Percentiles rank a stretch among this genome's conserved stretches.
Conservation (phyloP, 2,113 vertebrate species). For the Dasyurus viverrinus region DNA sequence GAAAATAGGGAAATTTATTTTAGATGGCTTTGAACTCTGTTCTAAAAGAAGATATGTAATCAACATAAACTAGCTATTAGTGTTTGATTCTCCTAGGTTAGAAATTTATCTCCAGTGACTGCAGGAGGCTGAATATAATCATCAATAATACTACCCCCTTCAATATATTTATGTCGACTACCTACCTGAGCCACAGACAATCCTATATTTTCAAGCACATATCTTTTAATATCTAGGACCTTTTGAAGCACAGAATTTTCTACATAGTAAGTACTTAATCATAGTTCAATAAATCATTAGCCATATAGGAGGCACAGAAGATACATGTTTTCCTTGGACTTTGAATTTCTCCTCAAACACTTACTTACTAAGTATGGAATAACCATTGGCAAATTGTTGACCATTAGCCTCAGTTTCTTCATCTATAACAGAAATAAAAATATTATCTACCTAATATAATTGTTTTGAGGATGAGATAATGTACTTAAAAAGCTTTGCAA, state of each 20-base stretch:
- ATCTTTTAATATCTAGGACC: not conserved
- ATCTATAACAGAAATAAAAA: not conserved
- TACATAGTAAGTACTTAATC: not conserved
- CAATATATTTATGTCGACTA: not conserved
- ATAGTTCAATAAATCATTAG: not conserved
- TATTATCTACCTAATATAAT: not conserved
- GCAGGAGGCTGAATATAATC: not conserved
- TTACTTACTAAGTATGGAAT: no score
- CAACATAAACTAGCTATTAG: fast-evolving
- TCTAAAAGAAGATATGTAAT: not conserved
- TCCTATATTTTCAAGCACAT: not conserved
- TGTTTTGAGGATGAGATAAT: not conserved
- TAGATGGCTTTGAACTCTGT: not conserved
- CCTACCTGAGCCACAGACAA: not conserved
- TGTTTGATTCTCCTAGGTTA: not conserved
- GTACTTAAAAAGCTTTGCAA: not conserved
- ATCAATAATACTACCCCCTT: not conserved
- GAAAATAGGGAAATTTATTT: not conserved
- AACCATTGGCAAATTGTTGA: not conserved
- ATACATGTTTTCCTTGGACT: not conserved
- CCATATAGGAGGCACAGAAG: not conserved
- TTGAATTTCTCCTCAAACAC: no score
- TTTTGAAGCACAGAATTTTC: not conserved
- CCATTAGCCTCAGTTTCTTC: not conserved
- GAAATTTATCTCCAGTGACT: not conserved